Evolutionary conservation across 2,113 vertebrate genomes (phyloP).

Genomic region (Neolamprologus sp.): DNA sequence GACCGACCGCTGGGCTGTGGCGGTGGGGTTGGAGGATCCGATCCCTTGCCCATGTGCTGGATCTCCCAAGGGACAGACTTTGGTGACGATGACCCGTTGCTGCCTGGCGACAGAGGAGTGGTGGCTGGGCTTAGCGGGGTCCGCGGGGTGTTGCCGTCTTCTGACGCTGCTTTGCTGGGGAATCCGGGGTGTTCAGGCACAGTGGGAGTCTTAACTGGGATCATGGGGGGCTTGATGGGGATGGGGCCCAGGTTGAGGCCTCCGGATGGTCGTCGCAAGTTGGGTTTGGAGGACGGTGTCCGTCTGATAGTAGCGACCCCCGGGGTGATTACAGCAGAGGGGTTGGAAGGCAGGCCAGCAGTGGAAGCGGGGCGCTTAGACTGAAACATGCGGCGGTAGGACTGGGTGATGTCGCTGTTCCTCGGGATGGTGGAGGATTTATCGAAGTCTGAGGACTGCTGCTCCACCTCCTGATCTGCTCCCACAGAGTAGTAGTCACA

Average conservation of each 20-base stretch:
- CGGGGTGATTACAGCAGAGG: conserved; percentile 76
- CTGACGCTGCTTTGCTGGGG: not conserved
- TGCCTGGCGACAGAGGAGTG: not conserved
- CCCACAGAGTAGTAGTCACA: conserved; percentile 88
- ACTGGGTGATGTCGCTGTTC: conserved; percentile 84
- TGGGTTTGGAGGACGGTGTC: conserved; percentile 91
- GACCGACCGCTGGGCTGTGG: conserved; percentile 62
- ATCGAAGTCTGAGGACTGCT: conserved; percentile 75
- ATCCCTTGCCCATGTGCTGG: not conserved
- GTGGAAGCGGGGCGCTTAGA: conserved; percentile 84
- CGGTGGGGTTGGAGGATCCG: conserved; percentile 51
- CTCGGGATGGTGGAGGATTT: conserved; percentile 83
- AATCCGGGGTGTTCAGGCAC: conserved; percentile 79
- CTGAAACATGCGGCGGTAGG: conserved; percentile 86
- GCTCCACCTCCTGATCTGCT: conserved; percentile 80
- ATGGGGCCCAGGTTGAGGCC: conserved; percentile 78
- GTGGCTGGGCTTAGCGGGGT: conserved; percentile 10
- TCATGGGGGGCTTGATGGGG: conserved; percentile 88
- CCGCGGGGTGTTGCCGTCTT: not conserved
- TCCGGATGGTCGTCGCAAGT: conserved; percentile 77
- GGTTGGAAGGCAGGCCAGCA: conserved; percentile 77
- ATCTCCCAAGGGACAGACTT: not conserved
- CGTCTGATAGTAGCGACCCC: conserved; percentile 91
- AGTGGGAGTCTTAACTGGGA: conserved; percentile 90
- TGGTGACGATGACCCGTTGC: not conserved